Evolutionary conservation across 2,888 invertebrate genomes (phyloP), one percentile per base, ranked within the genome.

Genomic region (Koerneria pararmatus): DNA sequence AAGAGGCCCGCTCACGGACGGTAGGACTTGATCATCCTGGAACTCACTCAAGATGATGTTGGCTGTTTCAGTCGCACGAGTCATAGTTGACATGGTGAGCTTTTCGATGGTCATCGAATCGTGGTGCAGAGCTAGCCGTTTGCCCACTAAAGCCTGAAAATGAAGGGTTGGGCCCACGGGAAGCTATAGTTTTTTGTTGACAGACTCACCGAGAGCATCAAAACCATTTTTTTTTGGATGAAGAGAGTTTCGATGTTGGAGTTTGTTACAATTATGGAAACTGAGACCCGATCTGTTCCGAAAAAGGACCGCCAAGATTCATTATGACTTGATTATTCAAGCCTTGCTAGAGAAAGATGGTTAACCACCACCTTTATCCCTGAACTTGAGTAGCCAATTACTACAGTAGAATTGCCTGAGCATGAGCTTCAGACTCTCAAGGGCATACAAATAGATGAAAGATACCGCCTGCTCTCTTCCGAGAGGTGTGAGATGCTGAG

Each of bases 21-120:
- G n/a, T n/a, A n/a, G n/a, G n/a, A n/a, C n/a, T n/a, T n/a, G n/a
- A n/a, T n/a, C n/a, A n/a, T n/a, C n/a, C n/a, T n/a, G n/a, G 22
- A 8, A 6, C 64, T 37, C 46, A 76, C 89, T 87, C 34, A 89
- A 87, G 72, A 97, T 92, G 37, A 95, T 89, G 15, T 88, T 86
- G 0, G 92, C 91, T 0, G 97, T 98, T 85, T 98, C 92, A 74
- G 90, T 90, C 0, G 97, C 97, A 71, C 97, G 86, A 0, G 90
- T 89, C 94, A 97, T 93, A 0, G 94, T 94, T 0, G 95, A 97
- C 72, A 89, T 88, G 1, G 93, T 87, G 29, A 97, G 85, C 31
- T 88, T 84, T 49, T 91, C 89, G 87, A 91, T 46, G n/a, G 8
- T 15, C 0, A 22, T 49, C 2, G 5, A 35, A 57, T 91, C 88